Evolutionary conservation across 2,888 invertebrate genomes (phyloP).

Genomic region (Meganola albula): DNA sequence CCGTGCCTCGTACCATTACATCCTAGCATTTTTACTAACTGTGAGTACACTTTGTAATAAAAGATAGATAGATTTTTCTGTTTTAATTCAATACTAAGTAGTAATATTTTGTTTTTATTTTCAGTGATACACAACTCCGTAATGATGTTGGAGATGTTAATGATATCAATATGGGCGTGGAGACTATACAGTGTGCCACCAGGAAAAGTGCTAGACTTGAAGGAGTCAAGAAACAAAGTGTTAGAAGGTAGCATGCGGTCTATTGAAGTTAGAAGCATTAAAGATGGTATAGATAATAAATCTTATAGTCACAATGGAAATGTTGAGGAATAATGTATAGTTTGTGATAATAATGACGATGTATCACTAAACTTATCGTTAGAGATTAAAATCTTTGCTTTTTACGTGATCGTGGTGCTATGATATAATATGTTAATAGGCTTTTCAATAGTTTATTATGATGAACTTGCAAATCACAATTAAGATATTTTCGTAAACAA

Average conservation of each 20-base stretch:
- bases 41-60: slow-evolving; percentile 61
- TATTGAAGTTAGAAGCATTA: slow-evolving; percentile 32
- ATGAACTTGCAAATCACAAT: too few species aligned
- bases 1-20: slow-evolving; percentile 82
- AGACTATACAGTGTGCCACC: slow-evolving; percentile 75
- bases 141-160: slow-evolving; percentile 83
- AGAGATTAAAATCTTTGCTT: too few species aligned
- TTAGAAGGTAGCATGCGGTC: slow-evolving; percentile 45
- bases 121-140: slow-evolving; percentile 82
- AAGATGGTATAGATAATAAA: slow-evolving; percentile 41
- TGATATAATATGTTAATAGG: too few species aligned
- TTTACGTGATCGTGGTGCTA: too few species aligned
- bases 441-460: too few species aligned
- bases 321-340: slow-evolving; percentile 10
- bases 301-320: slow-evolving; percentile 31
- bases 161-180: slow-evolving; percentile 80
- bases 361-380: too few species aligned
- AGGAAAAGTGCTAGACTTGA: slow-evolving; percentile 40
- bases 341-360: slow-evolving; percentile 3
- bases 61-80: background rate
- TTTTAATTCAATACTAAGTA: background rate
- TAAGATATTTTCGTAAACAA: too few species aligned
- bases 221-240: slow-evolving; percentile 38
- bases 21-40: slow-evolving; percentile 80
- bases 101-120: slow-evolving; percentile 23